Percentiles rank a stretch among this genome's conserved stretches.
These are phyloP conservation scores for Globia sparganii DNA, from an alignment of 2,888 invertebrate genomes.

Conservation along the genomic window DNA sequence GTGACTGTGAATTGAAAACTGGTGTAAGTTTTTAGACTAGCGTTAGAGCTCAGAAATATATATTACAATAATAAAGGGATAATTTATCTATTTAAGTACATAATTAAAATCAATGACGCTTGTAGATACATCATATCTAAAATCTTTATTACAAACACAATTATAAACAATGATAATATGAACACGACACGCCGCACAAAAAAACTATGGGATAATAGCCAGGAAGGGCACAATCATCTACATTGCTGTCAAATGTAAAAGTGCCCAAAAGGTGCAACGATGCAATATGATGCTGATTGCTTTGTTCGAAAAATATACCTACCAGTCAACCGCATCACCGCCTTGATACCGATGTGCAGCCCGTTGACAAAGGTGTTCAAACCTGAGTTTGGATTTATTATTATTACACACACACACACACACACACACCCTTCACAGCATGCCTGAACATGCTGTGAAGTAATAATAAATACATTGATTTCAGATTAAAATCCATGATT, in stretches of 20 bases:
- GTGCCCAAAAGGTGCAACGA: too few relatives aligned
- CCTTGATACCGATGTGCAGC: neutral
- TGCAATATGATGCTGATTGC: neutral
- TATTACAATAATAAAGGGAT: neutral
- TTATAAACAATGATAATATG: neutral
- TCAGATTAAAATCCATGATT: too few relatives aligned
- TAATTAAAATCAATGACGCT: neutral
- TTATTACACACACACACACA: too few relatives aligned
- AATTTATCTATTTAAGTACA: neutral
- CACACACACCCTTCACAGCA: too few relatives aligned
- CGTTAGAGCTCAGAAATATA: neutral
- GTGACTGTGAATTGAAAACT: too few relatives aligned
- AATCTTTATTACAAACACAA: slow-evolving; percentile 10
- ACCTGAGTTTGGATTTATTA: too few relatives aligned
- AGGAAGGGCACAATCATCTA: neutral
- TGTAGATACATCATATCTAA: neutral
- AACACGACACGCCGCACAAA: neutral
- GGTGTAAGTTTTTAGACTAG: neutral
- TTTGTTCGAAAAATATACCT: neutral
- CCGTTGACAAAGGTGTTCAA: too few relatives aligned
- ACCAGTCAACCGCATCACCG: too few relatives aligned
- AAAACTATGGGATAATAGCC: neutral
- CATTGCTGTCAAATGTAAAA: neutral
- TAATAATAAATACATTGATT: too few relatives aligned
- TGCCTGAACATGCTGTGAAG: too few relatives aligned